Percentiles rank a stretch among this genome's conserved stretches.
Evolutionary conservation across 2,113 vertebrate species (phyloP).

Genomic region (Corythoichthys intestinalis): DNA sequence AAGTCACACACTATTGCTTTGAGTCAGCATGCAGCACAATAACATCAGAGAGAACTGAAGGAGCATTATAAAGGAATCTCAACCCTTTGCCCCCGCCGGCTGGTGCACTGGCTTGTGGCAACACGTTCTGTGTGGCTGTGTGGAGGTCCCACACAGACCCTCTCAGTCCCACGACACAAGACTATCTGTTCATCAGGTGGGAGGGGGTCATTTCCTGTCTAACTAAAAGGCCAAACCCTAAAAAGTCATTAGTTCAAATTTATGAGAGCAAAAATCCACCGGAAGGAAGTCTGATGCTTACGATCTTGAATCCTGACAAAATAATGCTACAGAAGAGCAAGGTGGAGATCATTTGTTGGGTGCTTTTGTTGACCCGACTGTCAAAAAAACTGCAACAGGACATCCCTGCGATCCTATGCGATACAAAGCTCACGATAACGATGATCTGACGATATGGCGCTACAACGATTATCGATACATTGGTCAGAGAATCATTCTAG

Average conservation of each 20-base stretch:
- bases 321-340: too few relatives aligned
- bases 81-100: slow-evolving; percentile 22
- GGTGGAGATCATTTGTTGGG: too few relatives aligned
- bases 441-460: too few relatives aligned
- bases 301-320: background rate
- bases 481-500: too few relatives aligned
- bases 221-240: slow-evolving; percentile 43
- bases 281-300: background rate
- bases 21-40: slow-evolving; percentile 29
- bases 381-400: too few relatives aligned
- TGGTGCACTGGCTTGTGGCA: slow-evolving; percentile 34
- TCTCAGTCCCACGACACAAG: slow-evolving; percentile 54
- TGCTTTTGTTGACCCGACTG: too few relatives aligned
- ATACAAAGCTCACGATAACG: too few relatives aligned
- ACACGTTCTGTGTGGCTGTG: slow-evolving; percentile 30
- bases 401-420: too few relatives aligned
- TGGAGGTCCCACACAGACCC: slow-evolving; percentile 46
- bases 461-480: too few relatives aligned
- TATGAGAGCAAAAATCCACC: slow-evolving; percentile 24
- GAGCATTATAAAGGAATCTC: slow-evolving; percentile 61
- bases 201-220: slow-evolving; percentile 46
- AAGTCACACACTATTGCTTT: background rate
- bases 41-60: slow-evolving; percentile 49
- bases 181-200: slow-evolving; percentile 39
- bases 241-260: slow-evolving; percentile 40